Conservation (phyloP, 2,888 invertebrate species). For the Drosophila anomalata region DNA sequence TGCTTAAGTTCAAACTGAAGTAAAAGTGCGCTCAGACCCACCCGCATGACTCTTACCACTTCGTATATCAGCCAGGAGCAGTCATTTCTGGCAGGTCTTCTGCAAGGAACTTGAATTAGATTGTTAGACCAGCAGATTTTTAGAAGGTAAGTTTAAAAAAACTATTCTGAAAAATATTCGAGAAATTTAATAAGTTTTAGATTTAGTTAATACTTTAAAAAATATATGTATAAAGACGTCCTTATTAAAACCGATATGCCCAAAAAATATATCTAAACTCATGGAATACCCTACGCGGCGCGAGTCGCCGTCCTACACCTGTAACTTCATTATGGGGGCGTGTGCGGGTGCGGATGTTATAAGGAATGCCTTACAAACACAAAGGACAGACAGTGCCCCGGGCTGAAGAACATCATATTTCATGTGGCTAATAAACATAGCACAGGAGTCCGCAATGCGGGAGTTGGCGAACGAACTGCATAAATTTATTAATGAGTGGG, state of each 20-base stretch:
- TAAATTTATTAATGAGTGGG: conserved; percentile 82
- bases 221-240: background rate
- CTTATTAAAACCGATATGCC: conserved; percentile 2
- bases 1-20: conserved; percentile 81
- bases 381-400: conserved; percentile 38
- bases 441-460: conserved; percentile 36
- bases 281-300: conserved; percentile 10
- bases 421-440: conserved; percentile 77
- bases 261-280: background rate
- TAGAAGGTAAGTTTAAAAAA: background rate
- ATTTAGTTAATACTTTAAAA: no score
- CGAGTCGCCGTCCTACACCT: conserved; percentile 51
- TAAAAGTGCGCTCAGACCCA: conserved; percentile 52
- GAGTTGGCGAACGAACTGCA: conserved; percentile 49
- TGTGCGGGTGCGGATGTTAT: conserved; percentile 38
- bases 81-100: conserved; percentile 12
- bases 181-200: background rate
- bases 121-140: background rate
- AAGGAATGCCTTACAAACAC: conserved; percentile 64
- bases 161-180: background rate
- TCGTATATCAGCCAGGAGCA: conserved; percentile 34
- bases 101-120: background rate
- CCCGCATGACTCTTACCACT: conserved; percentile 26
- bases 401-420: conserved; percentile 72
- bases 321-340: conserved; percentile 70